Evolutionary conservation across 2,113 vertebrate genomes (phyloP).

Genomic region (Calidris pygmaea): DNA sequence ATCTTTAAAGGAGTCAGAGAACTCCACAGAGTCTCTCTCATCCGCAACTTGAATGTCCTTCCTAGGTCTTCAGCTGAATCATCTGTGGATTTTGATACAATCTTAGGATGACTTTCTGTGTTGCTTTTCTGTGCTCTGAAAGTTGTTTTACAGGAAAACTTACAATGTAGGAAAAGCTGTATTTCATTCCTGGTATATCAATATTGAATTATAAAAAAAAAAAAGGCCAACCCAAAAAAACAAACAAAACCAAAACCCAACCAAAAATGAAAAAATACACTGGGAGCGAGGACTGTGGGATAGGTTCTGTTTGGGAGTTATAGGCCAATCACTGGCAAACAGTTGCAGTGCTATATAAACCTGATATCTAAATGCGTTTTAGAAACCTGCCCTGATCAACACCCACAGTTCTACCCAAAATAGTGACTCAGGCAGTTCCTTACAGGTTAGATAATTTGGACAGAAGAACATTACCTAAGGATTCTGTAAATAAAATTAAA

Average conservation of each 20-base stretch:
- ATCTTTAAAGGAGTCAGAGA: neutral
- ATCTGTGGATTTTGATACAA: neutral
- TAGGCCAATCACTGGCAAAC: neutral
- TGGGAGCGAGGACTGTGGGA: too few relatives aligned
- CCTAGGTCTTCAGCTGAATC: constrained; percentile 29
- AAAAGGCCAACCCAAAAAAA: neutral
- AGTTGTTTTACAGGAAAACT: neutral
- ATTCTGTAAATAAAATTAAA: neutral
- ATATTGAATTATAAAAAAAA: neutral
- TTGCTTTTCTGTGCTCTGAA: constrained; percentile 36
- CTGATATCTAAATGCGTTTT: neutral
- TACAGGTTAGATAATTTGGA: neutral
- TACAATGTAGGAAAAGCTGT: neutral
- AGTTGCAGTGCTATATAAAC: neutral
- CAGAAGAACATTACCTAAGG: neutral
- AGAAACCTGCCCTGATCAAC: neutral
- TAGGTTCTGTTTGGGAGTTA: too few relatives aligned
- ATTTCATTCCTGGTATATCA: neutral
- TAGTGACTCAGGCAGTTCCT: neutral
- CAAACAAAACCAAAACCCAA: neutral
- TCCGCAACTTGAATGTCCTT: constrained; percentile 15
- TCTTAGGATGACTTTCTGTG: constrained; percentile 15
- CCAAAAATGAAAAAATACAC: too few relatives aligned
- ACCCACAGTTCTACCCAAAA: neutral
- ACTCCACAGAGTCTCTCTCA: neutral